These are phyloP conservation scores for Lamellibrachia satsuma DNA, from an alignment of 2,888 invertebrate species.

Conservation along the genomic window DNA sequence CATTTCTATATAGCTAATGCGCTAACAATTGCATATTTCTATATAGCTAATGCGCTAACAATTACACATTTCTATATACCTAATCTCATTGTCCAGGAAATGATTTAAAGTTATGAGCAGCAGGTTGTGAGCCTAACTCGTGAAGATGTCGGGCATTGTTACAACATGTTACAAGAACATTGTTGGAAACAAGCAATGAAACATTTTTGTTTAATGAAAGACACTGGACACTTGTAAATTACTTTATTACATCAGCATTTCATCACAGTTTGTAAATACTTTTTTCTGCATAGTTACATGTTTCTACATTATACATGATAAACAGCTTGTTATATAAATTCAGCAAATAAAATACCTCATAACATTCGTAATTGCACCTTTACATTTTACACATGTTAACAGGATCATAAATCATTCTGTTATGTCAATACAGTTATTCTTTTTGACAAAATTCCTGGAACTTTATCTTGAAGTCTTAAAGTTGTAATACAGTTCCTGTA, in stretches of 20 bases:
- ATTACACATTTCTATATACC: too few species aligned
- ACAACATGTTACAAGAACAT: neutral
- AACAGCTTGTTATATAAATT: neutral
- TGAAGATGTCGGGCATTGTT: neutral
- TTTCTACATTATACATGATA: neutral
- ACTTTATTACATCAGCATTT: conserved; percentile 4
- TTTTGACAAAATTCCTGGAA: neutral
- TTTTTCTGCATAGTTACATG: neutral
- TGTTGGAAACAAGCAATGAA: neutral
- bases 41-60: too few species aligned
- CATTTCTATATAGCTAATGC: too few species aligned
- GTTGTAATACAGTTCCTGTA: neutral
- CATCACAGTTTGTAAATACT: neutral
- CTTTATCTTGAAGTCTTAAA: neutral
- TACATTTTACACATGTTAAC: too few species aligned
- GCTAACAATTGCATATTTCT: too few species aligned
- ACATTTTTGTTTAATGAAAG: neutral
- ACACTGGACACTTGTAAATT: neutral
- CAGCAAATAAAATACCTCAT: neutral
- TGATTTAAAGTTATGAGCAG: too few species aligned
- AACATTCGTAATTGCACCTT: neutral
- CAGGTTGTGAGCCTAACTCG: neutral
- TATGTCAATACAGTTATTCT: neutral
- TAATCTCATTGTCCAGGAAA: too few species aligned
- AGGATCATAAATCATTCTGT: neutral